phyloP scores from a whole-genome alignment of 2,113 vertebrate species.

The Podocnemis expansa region DNA sequence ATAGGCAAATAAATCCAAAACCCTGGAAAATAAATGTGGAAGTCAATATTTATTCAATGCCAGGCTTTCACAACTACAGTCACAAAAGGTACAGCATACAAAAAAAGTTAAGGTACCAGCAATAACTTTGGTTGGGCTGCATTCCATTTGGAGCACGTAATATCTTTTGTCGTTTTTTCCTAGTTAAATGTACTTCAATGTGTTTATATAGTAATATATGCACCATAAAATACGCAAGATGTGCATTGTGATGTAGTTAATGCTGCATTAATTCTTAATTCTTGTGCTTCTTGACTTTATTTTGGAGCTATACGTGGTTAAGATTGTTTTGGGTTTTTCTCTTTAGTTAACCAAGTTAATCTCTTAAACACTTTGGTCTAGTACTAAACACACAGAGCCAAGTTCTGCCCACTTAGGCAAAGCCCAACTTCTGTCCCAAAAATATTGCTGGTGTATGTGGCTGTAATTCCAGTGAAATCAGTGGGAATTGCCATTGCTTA shows the following conservation, averaged over 20 bases:
- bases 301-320: conserved; percentile 27
- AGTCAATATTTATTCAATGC: fast-evolving
- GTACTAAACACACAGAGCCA: conserved; percentile 5
- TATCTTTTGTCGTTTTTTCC: not conserved
- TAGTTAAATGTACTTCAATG: not conserved
- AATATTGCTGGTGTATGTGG: not conserved
- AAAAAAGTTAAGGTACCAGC: not conserved
- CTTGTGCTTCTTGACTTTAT: not conserved
- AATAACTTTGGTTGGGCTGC: not conserved
- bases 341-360: conserved; percentile 23
- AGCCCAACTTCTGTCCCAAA: not conserved
- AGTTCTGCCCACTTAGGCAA: not conserved
- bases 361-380: not conserved
- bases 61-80: not conserved
- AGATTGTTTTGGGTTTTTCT: conserved; percentile 23
- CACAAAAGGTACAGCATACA: fast-evolving
- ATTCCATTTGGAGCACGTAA: not conserved
- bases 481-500: not conserved
- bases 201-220: conserved; percentile 36
- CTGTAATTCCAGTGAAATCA: not conserved
- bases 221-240: not conserved
- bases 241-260: not conserved
- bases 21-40: not conserved
- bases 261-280: conserved; percentile 10
- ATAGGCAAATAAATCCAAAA: not conserved